Conservation (phyloP, 2,113 vertebrate species). For the Alligator mississippiensis region DNA sequence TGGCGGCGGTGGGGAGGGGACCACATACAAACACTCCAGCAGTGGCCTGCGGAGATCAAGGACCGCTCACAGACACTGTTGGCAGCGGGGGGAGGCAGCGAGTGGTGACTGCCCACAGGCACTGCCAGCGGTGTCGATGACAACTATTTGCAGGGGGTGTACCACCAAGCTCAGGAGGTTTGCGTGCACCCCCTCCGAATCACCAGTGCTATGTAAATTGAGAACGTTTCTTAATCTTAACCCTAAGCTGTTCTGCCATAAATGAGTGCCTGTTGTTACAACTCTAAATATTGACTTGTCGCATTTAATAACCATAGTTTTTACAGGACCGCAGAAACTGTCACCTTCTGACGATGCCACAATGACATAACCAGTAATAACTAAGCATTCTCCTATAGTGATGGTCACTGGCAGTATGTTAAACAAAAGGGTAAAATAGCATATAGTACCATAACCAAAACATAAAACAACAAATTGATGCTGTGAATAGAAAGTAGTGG, state of each 20-base stretch:
- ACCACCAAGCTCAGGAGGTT: no score
- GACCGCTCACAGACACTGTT: no score
- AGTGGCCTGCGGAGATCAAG: no score
- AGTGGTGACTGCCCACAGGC: no score
- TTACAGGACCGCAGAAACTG: background rate
- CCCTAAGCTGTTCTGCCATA: background rate
- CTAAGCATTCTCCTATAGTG: slow-evolving; percentile 8
- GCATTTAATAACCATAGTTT: background rate
- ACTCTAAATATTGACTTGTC: background rate
- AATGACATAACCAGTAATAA: background rate
- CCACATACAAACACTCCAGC: no score
- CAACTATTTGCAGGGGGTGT: no score
- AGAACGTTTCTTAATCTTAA: background rate
- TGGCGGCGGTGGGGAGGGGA: no score
- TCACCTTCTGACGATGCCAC: background rate
- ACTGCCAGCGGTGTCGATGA: no score
- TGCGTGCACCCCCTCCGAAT: no score
- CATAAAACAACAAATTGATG: no score
- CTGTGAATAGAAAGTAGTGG: no score
- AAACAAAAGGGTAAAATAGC: background rate
- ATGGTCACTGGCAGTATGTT: background rate
- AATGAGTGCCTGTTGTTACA: background rate
- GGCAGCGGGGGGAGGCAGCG: no score
- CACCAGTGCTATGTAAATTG: background rate
- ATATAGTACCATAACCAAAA: background rate